Evolutionary conservation across 2,113 vertebrate species (phyloP).

Genomic region (Setophaga petechia): DNA sequence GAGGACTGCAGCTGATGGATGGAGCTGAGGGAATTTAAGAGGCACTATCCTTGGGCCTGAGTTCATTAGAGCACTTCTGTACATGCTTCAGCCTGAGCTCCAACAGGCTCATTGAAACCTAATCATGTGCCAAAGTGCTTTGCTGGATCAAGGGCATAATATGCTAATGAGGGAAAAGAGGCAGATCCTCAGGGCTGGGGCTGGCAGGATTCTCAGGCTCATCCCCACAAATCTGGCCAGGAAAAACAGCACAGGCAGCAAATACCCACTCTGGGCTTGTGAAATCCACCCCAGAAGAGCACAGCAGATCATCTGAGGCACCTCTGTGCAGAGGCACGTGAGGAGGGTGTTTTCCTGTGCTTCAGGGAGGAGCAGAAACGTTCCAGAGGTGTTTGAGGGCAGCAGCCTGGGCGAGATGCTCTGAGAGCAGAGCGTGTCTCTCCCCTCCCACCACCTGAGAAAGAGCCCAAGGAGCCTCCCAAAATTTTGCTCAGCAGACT

Average conservation of each 20-base stretch:
- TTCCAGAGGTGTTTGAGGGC: conserved; percentile 26
- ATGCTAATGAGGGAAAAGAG: conserved; percentile 12
- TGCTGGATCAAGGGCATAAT: conserved; percentile 44
- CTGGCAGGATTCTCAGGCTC: not conserved
- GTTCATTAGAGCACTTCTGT: conserved; percentile 12
- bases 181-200: not conserved
- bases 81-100: not conserved
- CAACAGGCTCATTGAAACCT: conserved; percentile 29
- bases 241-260: not conserved
- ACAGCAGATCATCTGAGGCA: not conserved
- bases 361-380: not conserved
- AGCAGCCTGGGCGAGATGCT: not conserved
- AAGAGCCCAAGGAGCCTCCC: not conserved
- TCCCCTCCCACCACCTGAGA: not conserved
- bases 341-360: not conserved
- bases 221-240: not conserved
- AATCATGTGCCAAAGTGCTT: conserved; percentile 31
- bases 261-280: not conserved
- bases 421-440: not conserved
- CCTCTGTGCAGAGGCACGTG: not conserved
- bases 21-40: conserved; percentile 10
- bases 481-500: accelerated
- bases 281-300: not conserved
- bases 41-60: not conserved
- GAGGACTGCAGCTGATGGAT: conserved; percentile 4